These are phyloP conservation scores for Dione juno DNA, from an alignment of 2,888 invertebrate genomes.

Conservation along the genomic window DNA sequence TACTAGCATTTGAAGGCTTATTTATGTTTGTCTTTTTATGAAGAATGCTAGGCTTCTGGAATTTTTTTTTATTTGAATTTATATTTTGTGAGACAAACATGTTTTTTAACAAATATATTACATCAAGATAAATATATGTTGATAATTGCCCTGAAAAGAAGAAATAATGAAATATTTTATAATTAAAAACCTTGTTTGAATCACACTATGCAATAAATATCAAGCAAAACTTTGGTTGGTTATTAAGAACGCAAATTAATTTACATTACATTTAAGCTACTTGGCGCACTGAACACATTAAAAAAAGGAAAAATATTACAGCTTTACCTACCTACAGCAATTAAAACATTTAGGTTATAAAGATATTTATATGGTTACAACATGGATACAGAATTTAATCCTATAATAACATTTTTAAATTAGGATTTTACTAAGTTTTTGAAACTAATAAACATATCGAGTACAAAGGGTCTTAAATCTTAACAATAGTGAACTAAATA, in stretches of 20 bases:
- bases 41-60: constrained; percentile 76
- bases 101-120: constrained; percentile 36
- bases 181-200: background rate
- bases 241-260: background rate
- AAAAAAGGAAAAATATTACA: background rate
- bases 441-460: constrained; percentile 22
- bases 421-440: background rate
- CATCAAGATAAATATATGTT: background rate
- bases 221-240: background rate
- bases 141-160: constrained; percentile 18
- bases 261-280: background rate
- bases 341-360: constrained; percentile 17
- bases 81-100: constrained; percentile 71
- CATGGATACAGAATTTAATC: background rate
- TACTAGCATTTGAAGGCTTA: constrained; percentile 44
- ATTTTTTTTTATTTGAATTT: constrained; percentile 61
- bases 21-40: constrained; percentile 61
- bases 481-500: constrained; percentile 27
- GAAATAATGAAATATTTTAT: too few relatives aligned
- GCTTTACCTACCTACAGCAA: constrained; percentile 1
- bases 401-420: background rate
- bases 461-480: constrained; percentile 22
- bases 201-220: background rate
- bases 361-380: constrained; percentile 5
- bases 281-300: background rate